A percentile compares a stretch with the other conserved stretches of the same genome.
Conservation (phyloP, 2,888 invertebrate species). For the Limenitis camilla region DNA sequence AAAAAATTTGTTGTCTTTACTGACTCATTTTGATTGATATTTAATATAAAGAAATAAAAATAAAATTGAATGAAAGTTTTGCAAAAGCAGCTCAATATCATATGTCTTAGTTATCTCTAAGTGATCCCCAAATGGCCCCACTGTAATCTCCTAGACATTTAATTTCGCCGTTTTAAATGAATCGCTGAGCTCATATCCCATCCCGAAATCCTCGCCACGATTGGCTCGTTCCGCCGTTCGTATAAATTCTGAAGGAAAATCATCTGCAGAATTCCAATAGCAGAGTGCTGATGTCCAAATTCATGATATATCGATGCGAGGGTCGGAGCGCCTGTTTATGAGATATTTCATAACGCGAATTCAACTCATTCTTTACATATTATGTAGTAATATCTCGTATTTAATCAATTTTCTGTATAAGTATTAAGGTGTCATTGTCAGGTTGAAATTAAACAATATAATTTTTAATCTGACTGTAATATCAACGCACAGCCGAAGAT, state of each 20-base stretch:
- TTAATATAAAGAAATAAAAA: background rate
- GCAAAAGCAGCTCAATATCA: conserved; percentile 44
- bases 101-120: conserved; percentile 49
- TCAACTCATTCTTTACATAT: conserved; percentile 10
- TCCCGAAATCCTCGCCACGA: conserved; percentile 41
- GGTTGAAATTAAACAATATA: too few relatives aligned
- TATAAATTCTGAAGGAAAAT: conserved; percentile 57
- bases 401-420: background rate
- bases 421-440: background rate
- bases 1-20: too few relatives aligned
- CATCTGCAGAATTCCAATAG: conserved; percentile 65
- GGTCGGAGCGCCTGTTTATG: conserved; percentile 59
- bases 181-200: conserved; percentile 51
- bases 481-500: too few relatives aligned
- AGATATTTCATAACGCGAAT: conserved; percentile 62
- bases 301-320: conserved; percentile 62
- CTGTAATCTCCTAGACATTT: conserved; percentile 56
- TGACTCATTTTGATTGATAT: too few relatives aligned
- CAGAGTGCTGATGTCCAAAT: conserved; percentile 61
- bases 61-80: conserved; percentile 43
- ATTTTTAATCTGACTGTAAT: too few relatives aligned
- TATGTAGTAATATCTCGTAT: background rate
- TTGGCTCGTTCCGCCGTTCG: conserved; percentile 42
- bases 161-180: conserved; percentile 60
- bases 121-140: conserved; percentile 48